phyloP scores from a whole-genome alignment of 2,797 vertebrate species.

The Sphenodon punctatus region DNA sequence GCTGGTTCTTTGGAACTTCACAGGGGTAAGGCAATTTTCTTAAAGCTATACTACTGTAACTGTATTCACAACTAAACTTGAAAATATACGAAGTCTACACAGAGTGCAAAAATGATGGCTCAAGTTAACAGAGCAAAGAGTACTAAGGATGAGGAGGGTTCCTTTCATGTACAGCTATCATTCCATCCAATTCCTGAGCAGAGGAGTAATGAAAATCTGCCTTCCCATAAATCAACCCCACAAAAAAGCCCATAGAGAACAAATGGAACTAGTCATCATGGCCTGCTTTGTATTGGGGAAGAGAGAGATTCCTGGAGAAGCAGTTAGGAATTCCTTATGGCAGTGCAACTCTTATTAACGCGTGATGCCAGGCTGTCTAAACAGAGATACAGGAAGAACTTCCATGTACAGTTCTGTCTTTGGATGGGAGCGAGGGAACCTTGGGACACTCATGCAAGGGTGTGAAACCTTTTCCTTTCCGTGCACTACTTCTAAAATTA shows the following conservation, averaged over 20 bases:
- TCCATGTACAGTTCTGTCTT: background rate
- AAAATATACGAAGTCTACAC: background rate
- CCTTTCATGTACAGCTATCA: background rate
- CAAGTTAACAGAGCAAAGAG: background rate
- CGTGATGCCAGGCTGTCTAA: background rate
- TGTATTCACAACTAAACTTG: too few species aligned
- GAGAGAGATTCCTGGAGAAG: background rate
- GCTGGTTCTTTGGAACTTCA: too few species aligned
- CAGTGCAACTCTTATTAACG: background rate
- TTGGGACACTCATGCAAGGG: too few species aligned
- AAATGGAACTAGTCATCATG: background rate
- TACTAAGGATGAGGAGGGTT: background rate
- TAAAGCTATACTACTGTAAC: too few species aligned
- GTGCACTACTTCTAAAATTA: too few species aligned
- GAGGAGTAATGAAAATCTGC: background rate
- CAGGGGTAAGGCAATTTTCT: too few species aligned
- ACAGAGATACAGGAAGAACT: accelerated
- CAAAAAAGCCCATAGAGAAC: accelerated
- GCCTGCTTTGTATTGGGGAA: background rate
- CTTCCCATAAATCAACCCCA: background rate
- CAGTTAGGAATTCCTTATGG: background rate
- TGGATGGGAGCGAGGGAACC: too few species aligned
- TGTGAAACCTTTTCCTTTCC: too few species aligned
- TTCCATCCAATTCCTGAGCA: background rate
- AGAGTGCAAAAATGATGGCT: too few species aligned